Evolutionary conservation across 2,888 invertebrate species (phyloP).

Genomic region (Scaptomyza tumidula): DNA sequence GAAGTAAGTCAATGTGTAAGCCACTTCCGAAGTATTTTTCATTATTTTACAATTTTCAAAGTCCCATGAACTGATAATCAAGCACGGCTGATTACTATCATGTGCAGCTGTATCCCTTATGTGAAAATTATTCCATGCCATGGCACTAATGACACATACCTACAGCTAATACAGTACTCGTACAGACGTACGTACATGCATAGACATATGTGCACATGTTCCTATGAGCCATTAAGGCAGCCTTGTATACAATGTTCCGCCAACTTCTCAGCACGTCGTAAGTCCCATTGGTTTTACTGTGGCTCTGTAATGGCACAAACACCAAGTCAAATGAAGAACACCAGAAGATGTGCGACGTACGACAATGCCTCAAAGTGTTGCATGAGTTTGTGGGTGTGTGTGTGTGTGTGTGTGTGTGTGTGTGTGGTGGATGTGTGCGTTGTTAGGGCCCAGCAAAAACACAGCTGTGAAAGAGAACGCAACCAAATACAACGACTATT

Average conservation of each 20-base stretch:
- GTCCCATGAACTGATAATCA: conserved; percentile 7
- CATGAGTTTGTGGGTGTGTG: not conserved
- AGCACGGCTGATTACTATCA: conserved; percentile 26
- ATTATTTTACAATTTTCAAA: conserved; percentile 12
- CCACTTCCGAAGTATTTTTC: conserved; percentile 17
- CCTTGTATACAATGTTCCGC: conserved; percentile 30
- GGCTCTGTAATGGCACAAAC: conserved; percentile 35
- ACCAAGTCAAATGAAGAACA: conserved; percentile 54
- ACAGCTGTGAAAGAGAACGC: conserved; percentile 43
- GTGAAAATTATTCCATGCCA: conserved; percentile 43
- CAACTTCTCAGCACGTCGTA: conserved; percentile 42
- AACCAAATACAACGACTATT: conserved; percentile 51
- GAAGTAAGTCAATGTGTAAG: not conserved
- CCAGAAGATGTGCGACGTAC: conserved; percentile 46
- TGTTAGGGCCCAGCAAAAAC: conserved; percentile 13
- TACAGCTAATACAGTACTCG: conserved; percentile 24
- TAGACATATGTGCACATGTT: conserved; percentile 21
- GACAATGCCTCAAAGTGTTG: conserved; percentile 41
- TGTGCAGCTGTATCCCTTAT: conserved; percentile 27
- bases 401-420: not conserved
- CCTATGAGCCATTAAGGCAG: conserved; percentile 30
- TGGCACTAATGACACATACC: conserved; percentile 48
- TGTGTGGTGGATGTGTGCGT: not conserved
- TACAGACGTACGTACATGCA: not conserved
- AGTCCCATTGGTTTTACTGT: conserved; percentile 21